A percentile compares a stretch with the other conserved stretches of the same genome.
Conservation (phyloP, 2,888 invertebrate genomes). For the Cordilura impudica region DNA sequence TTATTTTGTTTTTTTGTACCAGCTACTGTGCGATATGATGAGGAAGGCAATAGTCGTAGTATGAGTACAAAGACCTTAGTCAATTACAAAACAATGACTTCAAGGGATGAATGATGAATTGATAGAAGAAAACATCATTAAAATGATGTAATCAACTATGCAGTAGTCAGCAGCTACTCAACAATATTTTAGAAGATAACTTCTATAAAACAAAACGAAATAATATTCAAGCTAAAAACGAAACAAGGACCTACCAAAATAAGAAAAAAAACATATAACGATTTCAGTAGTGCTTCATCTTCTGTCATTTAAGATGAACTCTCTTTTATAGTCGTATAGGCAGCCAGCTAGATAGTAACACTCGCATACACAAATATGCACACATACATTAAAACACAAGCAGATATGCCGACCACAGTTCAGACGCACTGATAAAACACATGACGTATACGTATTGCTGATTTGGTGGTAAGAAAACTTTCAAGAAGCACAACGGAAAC, state of each 20-base stretch:
- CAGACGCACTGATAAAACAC: not conserved
- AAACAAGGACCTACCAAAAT: not conserved
- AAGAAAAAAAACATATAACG: constrained; percentile 8
- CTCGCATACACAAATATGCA: no score
- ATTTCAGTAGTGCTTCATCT: constrained; percentile 33
- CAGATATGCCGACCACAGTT: not conserved
- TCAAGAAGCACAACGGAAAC: constrained; percentile 28
- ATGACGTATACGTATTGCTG: not conserved
- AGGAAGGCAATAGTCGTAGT: not conserved
- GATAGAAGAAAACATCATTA: constrained; percentile 39
- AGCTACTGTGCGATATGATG: not conserved
- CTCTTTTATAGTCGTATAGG: not conserved
- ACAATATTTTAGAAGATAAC: constrained; percentile 43
- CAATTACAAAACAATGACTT: constrained; percentile 48
- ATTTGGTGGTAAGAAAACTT: constrained; percentile 24
- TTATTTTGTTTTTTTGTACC: not conserved
- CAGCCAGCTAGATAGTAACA: not conserved
- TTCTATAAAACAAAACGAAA: not conserved
- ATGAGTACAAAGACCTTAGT: constrained; percentile 7
- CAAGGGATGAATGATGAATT: constrained; percentile 3
- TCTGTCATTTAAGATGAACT: constrained; percentile 28
- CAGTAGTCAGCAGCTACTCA: constrained; percentile 48
- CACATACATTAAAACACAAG: no score
- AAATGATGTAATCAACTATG: constrained; percentile 56
- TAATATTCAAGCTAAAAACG: constrained; percentile 7